Evolutionary conservation across 2,797 vertebrate genomes (phyloP), one percentile per base, ranked within the genome.

Genomic region (Ataeniobius toweri): DNA sequence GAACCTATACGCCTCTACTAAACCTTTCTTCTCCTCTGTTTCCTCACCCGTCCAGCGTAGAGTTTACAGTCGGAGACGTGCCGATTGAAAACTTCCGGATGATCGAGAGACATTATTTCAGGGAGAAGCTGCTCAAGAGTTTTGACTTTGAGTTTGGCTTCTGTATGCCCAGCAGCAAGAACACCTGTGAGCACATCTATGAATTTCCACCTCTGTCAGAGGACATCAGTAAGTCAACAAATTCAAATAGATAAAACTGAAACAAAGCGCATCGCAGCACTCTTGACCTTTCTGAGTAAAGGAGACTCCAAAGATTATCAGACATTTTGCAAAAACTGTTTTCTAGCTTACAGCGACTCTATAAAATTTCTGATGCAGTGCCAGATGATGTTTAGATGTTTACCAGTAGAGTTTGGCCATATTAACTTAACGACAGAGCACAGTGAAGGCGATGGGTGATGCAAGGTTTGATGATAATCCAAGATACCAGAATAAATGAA

Each of bases 81-180:
- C 97, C 98, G 13, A 98, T 99, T 71, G 97, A 98, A 88, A 98
- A 98, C 94, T 99, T 99, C 95, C 95, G 98, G 84, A 99, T 99
- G 98, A 99, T 99, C 0, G 98, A 99, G 93, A 96, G 98, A 90
- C 98, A 99, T 91, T 99, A 99, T 82, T 99, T 99, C 91, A 95
- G 97, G 44, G 97, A 99, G 85, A 97, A 96, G 80, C 86, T 99
- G 75, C 96, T 99, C 31, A 99, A 99, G 93, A 99, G 97, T 83
- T 99, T 99, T 41, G 98, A 99, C 93, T 99, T 99, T 91, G 97
- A 99, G 87, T 99, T 99, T 55, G 98, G 98, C 63, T 99, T 99
- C 94, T 99, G 98, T 93, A 99, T 99, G 92, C 98, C 98, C 74
- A 98, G 97, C 96, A 99, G 98, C 95, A 99, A 98, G 95, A 99